Percentiles rank a stretch among this genome's conserved stretches.
These are phyloP conservation scores for Trisateles emortualis DNA, from an alignment of 2,888 invertebrate species.

Conservation along the genomic window DNA sequence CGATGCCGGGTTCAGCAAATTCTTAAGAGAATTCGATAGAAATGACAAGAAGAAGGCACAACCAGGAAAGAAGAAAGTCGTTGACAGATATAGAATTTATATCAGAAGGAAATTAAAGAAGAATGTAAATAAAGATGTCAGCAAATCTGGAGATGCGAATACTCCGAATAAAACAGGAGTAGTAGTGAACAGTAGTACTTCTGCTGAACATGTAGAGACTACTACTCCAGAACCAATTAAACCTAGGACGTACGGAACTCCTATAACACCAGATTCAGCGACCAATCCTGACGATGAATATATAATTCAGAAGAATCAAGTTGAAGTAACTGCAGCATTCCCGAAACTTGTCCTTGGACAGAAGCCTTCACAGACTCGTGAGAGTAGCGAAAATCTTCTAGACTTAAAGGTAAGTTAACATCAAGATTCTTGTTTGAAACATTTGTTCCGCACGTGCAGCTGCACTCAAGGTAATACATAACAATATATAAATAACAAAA, in stretches of 20 bases:
- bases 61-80: not conserved
- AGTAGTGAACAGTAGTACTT: not conserved
- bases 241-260: not conserved
- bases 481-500: no score
- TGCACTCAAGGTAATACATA: not conserved
- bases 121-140: not conserved
- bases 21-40: conserved; percentile 1
- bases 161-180: not conserved
- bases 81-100: conserved; percentile 10
- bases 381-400: not conserved
- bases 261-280: not conserved
- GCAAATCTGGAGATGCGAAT: not conserved
- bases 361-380: not conserved
- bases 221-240: not conserved
- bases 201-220: not conserved
- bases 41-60: not conserved
- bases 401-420: not conserved
- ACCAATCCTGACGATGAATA: not conserved
- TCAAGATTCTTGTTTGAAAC: not conserved
- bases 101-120: conserved; percentile 12
- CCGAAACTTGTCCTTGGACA: not conserved
- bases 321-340: not conserved
- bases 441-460: not conserved
- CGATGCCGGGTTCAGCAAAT: not conserved
- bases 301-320: not conserved